phyloP scores from a whole-genome alignment of 2,888 invertebrate species.

The Gastracanthus pulcherrimus region DNA sequence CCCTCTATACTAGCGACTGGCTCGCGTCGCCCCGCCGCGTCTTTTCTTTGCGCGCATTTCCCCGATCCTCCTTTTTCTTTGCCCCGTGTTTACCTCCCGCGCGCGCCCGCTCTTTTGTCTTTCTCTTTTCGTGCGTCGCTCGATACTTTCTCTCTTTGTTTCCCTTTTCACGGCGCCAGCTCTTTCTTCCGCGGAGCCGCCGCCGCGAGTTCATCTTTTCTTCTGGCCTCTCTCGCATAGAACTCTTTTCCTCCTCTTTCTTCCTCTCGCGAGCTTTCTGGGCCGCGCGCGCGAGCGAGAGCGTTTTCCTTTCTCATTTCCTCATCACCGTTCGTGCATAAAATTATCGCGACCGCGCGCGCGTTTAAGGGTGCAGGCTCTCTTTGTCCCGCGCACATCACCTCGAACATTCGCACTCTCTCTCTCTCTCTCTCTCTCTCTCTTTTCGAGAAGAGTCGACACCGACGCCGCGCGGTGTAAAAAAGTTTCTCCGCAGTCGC shows the following conservation, averaged over 20 bases:
- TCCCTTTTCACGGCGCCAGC: not conserved
- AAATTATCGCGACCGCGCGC: slow-evolving; percentile 37
- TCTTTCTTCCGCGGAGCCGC: not conserved
- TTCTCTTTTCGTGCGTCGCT: not conserved
- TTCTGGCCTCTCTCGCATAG: no score
- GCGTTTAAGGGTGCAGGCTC: not conserved
- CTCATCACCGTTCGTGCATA: slow-evolving; percentile 22
- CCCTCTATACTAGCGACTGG: not conserved
- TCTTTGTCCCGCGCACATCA: no score
- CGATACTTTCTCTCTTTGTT: not conserved
- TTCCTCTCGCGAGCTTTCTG: not conserved
- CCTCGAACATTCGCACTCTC: no score
- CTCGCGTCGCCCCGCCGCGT: not conserved
- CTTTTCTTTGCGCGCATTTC: not conserved
- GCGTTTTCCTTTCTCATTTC: slow-evolving; percentile 3
- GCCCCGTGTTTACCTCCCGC: slow-evolving; percentile 5
- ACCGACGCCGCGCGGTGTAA: not conserved
- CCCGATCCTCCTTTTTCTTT: not conserved
- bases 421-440: no score
- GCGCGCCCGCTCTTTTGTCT: slow-evolving; percentile 14
- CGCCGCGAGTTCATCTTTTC: not conserved
- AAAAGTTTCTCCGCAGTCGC: slow-evolving; percentile 40
- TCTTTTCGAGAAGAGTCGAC: slow-evolving; percentile 6
- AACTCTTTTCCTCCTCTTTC: not conserved
- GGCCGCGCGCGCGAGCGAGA: not conserved